These are phyloP conservation scores for Puntigrus tetrazona DNA, from an alignment of 2,113 vertebrate genomes.

Conservation along the genomic window DNA sequence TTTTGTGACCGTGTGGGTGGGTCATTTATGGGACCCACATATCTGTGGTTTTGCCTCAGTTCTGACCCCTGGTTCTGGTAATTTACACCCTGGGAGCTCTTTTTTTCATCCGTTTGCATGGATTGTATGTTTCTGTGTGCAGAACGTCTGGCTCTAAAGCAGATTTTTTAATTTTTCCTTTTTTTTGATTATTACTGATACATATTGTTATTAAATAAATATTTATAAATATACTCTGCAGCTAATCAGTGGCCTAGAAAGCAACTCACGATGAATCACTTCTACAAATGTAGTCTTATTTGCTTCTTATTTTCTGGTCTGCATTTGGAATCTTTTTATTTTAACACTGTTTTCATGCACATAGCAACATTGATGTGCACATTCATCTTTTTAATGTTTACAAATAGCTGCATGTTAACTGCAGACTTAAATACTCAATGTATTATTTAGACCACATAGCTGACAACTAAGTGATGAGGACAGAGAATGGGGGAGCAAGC, in stretches of 20 bases:
- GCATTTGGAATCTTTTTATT: neutral
- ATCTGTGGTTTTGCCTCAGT: slow-evolving; percentile 43
- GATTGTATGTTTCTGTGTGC: neutral
- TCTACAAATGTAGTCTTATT: neutral
- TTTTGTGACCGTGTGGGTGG: neutral
- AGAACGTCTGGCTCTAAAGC: neutral
- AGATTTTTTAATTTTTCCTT: neutral
- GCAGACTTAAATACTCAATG: neutral
- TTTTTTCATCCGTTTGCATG: neutral
- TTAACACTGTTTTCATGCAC: neutral
- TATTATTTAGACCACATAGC: neutral
- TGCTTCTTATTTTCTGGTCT: neutral
- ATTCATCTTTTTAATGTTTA: neutral
- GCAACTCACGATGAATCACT: neutral
- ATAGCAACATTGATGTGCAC: neutral
- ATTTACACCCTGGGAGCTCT: slow-evolving; percentile 13
- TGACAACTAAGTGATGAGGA: slow-evolving; percentile 8
- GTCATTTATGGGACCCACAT: slow-evolving; percentile 30
- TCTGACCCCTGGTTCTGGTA: slow-evolving; percentile 2
- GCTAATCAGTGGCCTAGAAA: neutral
- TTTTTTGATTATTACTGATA: neutral
- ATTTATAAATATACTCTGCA: neutral
- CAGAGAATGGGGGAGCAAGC: slow-evolving; percentile 6
- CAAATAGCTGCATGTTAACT: neutral
- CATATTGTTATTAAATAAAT: neutral